Conservation (phyloP, 1,140 invertebrate genomes). For the Araneus ventricosus region DNA sequence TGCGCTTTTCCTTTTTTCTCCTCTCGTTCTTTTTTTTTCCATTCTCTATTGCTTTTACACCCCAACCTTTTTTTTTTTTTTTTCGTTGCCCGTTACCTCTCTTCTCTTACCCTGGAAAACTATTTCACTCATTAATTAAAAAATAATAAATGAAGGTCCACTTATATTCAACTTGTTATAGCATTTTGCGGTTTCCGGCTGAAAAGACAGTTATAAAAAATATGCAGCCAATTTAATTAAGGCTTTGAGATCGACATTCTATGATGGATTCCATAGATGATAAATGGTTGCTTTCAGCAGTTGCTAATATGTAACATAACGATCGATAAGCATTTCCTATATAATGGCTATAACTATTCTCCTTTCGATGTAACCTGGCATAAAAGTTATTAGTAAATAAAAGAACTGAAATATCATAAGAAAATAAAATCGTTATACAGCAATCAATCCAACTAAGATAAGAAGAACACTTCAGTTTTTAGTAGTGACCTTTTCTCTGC, state of each 20-base stretch:
- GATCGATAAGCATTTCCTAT: too few relatives aligned
- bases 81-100: neutral
- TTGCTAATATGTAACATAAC: too few relatives aligned
- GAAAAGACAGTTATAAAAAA: neutral
- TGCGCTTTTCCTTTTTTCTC: neutral
- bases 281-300: neutral
- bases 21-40: neutral
- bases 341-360: too few relatives aligned
- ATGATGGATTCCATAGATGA: neutral
- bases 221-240: too few relatives aligned
- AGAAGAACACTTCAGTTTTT: too few relatives aligned
- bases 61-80: neutral
- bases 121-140: neutral
- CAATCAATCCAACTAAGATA: too few relatives aligned
- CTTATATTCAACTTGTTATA: neutral
- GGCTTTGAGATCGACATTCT: neutral
- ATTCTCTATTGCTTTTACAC: neutral
- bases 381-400: too few relatives aligned
- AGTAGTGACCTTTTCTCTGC: too few relatives aligned
- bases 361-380: too few relatives aligned
- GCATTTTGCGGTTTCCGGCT: neutral
- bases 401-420: too few relatives aligned
- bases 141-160: neutral
- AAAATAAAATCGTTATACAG: too few relatives aligned
- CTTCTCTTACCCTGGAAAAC: neutral